Conservation (phyloP, 2,888 invertebrate genomes). For the Acanthosoma haemorrhoidale region DNA sequence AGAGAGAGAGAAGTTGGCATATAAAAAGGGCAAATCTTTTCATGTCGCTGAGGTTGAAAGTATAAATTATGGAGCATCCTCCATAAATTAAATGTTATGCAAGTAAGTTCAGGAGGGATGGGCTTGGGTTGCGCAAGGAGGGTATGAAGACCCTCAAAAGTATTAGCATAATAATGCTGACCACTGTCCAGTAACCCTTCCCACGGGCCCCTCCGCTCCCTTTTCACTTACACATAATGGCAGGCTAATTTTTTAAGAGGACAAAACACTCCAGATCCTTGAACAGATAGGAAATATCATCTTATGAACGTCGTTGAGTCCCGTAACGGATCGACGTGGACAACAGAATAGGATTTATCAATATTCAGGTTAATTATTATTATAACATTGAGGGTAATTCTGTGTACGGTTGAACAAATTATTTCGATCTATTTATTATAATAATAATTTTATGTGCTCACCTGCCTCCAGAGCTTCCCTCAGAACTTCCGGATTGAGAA, state of each 20-base stretch:
- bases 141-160: slow-evolving; percentile 9
- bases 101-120: neutral
- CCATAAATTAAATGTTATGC: slow-evolving; percentile 9
- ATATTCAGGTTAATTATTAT: too few species aligned
- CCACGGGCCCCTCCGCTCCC: slow-evolving; percentile 3
- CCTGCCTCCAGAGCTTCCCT: too few species aligned
- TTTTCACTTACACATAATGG: neutral
- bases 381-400: too few species aligned
- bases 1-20: too few species aligned
- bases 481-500: too few species aligned
- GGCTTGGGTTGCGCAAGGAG: neutral
- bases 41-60: neutral
- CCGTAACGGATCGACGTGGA: neutral
- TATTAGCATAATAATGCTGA: slow-evolving; percentile 18
- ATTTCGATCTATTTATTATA: too few species aligned
- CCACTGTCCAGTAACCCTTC: slow-evolving; percentile 27
- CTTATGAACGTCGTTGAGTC: neutral
- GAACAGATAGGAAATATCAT: slow-evolving; percentile 18
- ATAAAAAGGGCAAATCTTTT: too few species aligned
- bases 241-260: slow-evolving; percentile 21
- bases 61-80: slow-evolving; percentile 1
- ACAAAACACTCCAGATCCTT: neutral
- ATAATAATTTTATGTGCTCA: too few species aligned
- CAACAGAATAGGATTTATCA: neutral
- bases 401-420: too few species aligned